Percentiles rank a stretch among this genome's conserved stretches.
phyloP scores from a whole-genome alignment of 2,888 invertebrate genomes.

The Alviniconcha strummeri region DNA sequence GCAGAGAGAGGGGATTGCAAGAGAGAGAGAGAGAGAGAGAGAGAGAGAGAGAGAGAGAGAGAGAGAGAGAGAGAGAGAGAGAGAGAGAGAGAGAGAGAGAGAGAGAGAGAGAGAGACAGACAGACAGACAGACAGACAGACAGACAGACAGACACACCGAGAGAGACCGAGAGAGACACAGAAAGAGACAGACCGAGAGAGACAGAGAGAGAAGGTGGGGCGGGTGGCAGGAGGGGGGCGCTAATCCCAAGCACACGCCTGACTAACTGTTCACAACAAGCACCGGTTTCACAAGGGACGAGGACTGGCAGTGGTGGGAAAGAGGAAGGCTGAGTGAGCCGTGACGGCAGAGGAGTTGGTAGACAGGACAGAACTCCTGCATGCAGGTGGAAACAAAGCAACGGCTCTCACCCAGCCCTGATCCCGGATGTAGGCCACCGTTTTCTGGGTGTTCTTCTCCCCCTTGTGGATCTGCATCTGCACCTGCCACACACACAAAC shows the following conservation, averaged over 20 bases:
- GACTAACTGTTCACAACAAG: too few relatives aligned
- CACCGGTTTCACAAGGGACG: too few relatives aligned
- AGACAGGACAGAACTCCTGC: neutral
- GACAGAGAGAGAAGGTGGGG: too few relatives aligned
- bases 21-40: neutral
- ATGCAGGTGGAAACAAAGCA: neutral
- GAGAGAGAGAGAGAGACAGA: constrained; percentile 31
- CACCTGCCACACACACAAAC: constrained; percentile 41
- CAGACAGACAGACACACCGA: neutral
- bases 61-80: constrained; percentile 7
- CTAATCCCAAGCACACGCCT: too few relatives aligned
- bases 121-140: neutral
- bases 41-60: neutral
- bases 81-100: neutral
- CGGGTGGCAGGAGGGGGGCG: too few relatives aligned
- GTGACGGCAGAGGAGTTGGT: too few relatives aligned
- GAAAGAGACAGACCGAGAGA: too few relatives aligned
- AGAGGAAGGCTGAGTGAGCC: too few relatives aligned
- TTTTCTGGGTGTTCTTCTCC: constrained; percentile 28
- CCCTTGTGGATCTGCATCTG: constrained; percentile 56
- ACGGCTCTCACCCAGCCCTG: constrained; percentile 10
- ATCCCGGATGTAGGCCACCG: constrained; percentile 12
- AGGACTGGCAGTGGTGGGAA: too few relatives aligned
- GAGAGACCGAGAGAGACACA: too few relatives aligned
- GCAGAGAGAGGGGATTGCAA: neutral